Conservation (phyloP, 1,140 invertebrate species). For the Onthophagus taurus region DNA sequence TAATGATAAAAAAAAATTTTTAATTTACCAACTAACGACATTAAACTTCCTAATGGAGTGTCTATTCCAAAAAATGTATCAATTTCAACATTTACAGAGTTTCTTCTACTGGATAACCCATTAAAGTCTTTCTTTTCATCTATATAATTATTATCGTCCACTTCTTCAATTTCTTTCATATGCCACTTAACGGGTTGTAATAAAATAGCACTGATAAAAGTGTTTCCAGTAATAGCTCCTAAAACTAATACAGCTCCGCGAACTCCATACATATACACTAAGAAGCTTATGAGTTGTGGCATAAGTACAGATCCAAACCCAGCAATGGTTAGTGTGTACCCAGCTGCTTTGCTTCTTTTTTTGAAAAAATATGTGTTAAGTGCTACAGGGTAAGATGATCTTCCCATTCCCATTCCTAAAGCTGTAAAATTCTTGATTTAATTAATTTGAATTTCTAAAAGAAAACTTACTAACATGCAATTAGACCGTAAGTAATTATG, state of each 20-base stretch:
- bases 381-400: constrained; percentile 45
- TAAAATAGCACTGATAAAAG: constrained; percentile 36
- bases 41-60: constrained; percentile 20
- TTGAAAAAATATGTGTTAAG: constrained; percentile 42
- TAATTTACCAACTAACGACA: no score
- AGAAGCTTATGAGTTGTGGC: constrained; percentile 37
- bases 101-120: not conserved
- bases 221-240: constrained; percentile 36
- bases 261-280: constrained; percentile 35
- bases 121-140: not conserved
- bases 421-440: constrained; percentile 36
- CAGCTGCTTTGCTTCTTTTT: constrained; percentile 38
- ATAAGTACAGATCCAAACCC: constrained; percentile 43
- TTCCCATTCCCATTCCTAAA: constrained; percentile 48
- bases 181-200: constrained; percentile 46
- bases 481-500: constrained; percentile 52
- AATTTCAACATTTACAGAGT: constrained; percentile 27
- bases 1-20: no score
- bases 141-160: constrained; percentile 4
- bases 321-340: constrained; percentile 38
- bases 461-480: constrained; percentile 49
- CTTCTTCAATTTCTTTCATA: constrained; percentile 33
- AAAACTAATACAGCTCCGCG: constrained; percentile 39
- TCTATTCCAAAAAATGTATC: constrained; percentile 32
- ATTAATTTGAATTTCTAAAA: not conserved